Base-by-base conservation (phyloP, 2,888 invertebrate species). In the Sesia bembeciformis region DNA sequence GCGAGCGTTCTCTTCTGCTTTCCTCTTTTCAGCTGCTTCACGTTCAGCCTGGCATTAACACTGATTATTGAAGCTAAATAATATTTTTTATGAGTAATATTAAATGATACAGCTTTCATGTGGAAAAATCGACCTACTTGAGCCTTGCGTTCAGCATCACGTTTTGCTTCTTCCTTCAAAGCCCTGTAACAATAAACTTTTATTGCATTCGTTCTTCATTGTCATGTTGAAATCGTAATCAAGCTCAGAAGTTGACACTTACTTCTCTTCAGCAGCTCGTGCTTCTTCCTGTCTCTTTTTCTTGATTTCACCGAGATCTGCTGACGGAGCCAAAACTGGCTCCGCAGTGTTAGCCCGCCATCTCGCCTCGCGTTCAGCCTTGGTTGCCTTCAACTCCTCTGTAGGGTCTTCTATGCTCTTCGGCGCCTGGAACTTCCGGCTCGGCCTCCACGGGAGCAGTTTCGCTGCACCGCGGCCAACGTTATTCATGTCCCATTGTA, bases 371-470 rank as follows among this genome's bases (percentile, higher is more conserved):
- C 93, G 90, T 3, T 92, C 91, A 4, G 92, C 93, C 71, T 93
- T 91, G 54, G 92, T 90, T 52, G 92, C 92, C 67, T 92, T 92
- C 59, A 92, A 76, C 66, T 93, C 92, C 58, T 88, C 71, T 56
- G 81, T 86, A 8, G 91, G 91, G 66, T 93, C 92, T 62, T 93
- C 92, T 77, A 92, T 82, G 54, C 79, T 77, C 67, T 88, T 80
- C 55, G 90, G 91, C 58, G 87, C 87, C 76, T 92, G 91, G 84
- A 94, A 94, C 78, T 92, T 93, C 76, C 94, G 91, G 72, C 93
- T 91, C 68, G 93, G 92, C 72, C 94, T 92, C 78, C 91, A 90
- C 63, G 94, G 92, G 62, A 93, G 91, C 87, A 94, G 90, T 71
- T 92, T 91, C 64, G 91, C 90, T 91, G 90, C 80, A 82, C 80